A percentile compares a stretch with the other conserved stretches of the same genome.
These are phyloP conservation scores for Bursaphelenchus okinawaensis DNA, from an alignment of 2,888 invertebrate species.

Conservation along the genomic window DNA sequence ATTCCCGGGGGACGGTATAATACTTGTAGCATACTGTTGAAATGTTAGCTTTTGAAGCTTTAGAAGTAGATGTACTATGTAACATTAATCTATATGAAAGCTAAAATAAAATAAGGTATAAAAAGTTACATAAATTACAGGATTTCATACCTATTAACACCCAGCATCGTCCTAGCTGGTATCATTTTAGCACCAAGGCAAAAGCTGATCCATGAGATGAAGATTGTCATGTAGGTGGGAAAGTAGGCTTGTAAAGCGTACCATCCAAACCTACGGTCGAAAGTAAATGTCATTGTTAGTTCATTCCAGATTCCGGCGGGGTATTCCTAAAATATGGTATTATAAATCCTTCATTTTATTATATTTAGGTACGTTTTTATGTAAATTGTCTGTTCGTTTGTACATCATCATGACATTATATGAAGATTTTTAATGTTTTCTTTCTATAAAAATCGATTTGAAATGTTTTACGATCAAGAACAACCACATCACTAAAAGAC, in stretches of 20 bases:
- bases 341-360: background rate
- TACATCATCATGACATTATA: too few species aligned
- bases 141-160: slow-evolving; percentile 40
- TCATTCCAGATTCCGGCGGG: slow-evolving; percentile 57
- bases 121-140: slow-evolving; percentile 19
- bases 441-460: too few species aligned
- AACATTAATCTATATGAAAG: background rate
- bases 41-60: too few species aligned
- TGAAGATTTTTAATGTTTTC: too few species aligned
- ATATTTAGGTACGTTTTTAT: background rate
- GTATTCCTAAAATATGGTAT: slow-evolving; percentile 26
- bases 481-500: slow-evolving; percentile 43
- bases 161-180: slow-evolving; percentile 53
- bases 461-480: too few species aligned
- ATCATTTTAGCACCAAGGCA: slow-evolving; percentile 41
- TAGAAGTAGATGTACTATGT: too few species aligned
- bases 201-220: slow-evolving; percentile 47
- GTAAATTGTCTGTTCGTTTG: too few species aligned
- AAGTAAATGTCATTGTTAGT: slow-evolving; percentile 52
- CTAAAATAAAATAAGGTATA: background rate
- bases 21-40: too few species aligned
- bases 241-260: slow-evolving; percentile 58
- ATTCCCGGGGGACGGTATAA: too few species aligned
- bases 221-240: slow-evolving; percentile 57
- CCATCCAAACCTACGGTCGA: slow-evolving; percentile 55